These are phyloP conservation scores for Vipera latastei DNA, from an alignment of 2,797 vertebrate genomes.

Conservation along the genomic window DNA sequence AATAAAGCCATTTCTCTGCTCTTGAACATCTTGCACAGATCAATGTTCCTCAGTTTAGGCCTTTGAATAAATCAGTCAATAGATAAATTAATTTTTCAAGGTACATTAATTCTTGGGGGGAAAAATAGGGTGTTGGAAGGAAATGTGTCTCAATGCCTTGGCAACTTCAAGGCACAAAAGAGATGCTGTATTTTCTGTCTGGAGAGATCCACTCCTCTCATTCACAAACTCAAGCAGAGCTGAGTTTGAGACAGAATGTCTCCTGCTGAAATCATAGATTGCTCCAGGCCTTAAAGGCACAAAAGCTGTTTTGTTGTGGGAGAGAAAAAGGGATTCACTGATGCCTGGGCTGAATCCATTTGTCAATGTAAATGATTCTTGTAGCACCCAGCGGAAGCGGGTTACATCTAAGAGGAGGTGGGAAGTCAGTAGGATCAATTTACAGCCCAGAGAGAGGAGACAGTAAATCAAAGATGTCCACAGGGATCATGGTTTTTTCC, in stretches of 20 bases:
- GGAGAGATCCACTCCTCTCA: constrained; percentile 13
- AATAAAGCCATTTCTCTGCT: background rate
- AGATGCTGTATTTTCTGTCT: background rate
- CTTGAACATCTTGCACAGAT: background rate
- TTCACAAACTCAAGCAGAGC: constrained; percentile 15
- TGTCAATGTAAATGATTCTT: background rate
- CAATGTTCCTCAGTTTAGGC: fast-evolving
- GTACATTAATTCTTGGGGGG: background rate
- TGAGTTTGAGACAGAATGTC: background rate
- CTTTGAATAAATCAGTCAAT: constrained; percentile 17
- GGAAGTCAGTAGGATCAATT: constrained; percentile 4
- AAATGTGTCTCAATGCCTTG: background rate
- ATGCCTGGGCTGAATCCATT: constrained; percentile 14
- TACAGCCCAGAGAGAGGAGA: background rate
- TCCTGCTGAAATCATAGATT: constrained; percentile 8
- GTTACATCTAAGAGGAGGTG: background rate
- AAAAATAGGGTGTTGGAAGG: background rate
- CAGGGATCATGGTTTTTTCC: constrained; percentile 4
- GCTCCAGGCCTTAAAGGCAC: background rate
- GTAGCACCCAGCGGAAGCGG: constrained; percentile 19
- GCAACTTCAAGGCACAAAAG: constrained; percentile 34
- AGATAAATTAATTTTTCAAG: constrained; percentile 40
- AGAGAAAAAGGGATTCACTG: constrained; percentile 23
- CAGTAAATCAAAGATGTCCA: background rate
- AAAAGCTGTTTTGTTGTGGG: background rate